Evolutionary conservation across 2,113 vertebrate species (phyloP).

Genomic region (Ancistrus triradiatus): DNA sequence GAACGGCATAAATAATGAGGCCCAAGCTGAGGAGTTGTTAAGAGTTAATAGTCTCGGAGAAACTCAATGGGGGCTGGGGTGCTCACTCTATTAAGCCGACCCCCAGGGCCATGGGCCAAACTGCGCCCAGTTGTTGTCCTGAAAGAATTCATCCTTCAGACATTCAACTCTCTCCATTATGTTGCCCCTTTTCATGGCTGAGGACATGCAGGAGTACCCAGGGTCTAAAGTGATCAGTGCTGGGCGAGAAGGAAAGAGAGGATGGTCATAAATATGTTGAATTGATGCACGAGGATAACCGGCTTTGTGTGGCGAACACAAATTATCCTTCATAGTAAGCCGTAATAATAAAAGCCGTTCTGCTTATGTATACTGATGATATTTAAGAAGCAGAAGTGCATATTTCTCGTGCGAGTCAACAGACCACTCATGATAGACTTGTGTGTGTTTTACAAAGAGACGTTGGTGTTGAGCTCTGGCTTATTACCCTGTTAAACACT

Average conservation of each 20-base stretch:
- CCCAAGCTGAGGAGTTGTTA: conserved; percentile 79
- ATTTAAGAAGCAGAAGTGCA: conserved; percentile 13
- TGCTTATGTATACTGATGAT: too few relatives aligned
- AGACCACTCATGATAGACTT: too few relatives aligned
- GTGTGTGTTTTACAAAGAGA: too few relatives aligned
- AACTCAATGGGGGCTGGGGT: conserved; percentile 93
- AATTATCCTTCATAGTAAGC: conserved; percentile 79
- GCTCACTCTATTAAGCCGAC: conserved; percentile 99
- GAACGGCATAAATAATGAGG: conserved; percentile 92
- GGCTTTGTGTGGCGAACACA: conserved; percentile 85
- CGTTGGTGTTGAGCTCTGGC: not conserved
- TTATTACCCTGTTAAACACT: conserved; percentile 3
- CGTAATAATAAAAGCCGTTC: too few relatives aligned
- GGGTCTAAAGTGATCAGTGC: conserved; percentile 80
- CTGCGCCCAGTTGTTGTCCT: conserved; percentile 86
- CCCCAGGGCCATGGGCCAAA: conserved; percentile 88
- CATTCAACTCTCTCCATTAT: conserved; percentile 98
- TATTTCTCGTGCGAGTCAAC: too few relatives aligned
- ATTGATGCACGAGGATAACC: conserved; percentile 82
- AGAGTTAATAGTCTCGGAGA: conserved; percentile 98
- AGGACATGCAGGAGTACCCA: conserved; percentile 77
- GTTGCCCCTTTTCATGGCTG: conserved; percentile 85
- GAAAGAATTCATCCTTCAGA: conserved; percentile 93
- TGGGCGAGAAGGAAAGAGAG: conserved; percentile 64
- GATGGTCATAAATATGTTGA: conserved; percentile 97